phyloP scores from a whole-genome alignment of 2,797 vertebrate species.

The Peromyscus nudipes region DNA sequence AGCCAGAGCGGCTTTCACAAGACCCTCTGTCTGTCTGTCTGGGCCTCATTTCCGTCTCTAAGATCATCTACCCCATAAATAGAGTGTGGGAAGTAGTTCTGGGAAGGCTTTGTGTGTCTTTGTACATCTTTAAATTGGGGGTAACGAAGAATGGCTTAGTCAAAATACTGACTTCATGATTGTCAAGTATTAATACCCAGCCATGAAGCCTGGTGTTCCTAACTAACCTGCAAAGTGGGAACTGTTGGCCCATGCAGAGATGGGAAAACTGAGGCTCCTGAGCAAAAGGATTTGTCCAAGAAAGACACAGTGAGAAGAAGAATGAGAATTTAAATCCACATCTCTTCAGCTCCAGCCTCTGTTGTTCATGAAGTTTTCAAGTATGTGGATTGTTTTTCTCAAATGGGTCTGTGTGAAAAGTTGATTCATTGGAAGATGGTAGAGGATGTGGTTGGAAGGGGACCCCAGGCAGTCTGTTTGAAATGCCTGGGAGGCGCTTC shows the following conservation, averaged over 20 bases:
- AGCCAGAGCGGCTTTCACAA: conserved; percentile 70
- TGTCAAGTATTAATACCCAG: background rate
- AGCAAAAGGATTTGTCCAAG: background rate
- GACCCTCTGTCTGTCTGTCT: conserved; percentile 77
- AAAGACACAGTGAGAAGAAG: background rate
- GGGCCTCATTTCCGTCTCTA: conserved; percentile 66
- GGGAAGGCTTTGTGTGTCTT: conserved; percentile 49
- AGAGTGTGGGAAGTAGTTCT: conserved; percentile 57
- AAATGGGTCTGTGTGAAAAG: conserved; percentile 15
- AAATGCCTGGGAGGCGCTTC: background rate
- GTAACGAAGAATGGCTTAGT: background rate
- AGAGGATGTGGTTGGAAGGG: background rate
- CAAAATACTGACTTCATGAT: background rate
- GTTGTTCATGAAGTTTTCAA: background rate
- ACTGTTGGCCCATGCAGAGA: background rate
- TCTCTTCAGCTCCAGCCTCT: background rate
- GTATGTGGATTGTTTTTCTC: background rate
- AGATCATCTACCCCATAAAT: conserved; percentile 71
- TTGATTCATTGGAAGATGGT: background rate
- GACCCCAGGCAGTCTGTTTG: background rate
- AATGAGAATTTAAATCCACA: background rate
- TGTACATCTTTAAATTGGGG: conserved; percentile 34
- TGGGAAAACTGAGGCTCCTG: conserved; percentile 1
- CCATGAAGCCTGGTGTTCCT: background rate
- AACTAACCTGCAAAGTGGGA: background rate